Conservation (phyloP, 1,140 invertebrate species). For the Lineus longissimus region DNA sequence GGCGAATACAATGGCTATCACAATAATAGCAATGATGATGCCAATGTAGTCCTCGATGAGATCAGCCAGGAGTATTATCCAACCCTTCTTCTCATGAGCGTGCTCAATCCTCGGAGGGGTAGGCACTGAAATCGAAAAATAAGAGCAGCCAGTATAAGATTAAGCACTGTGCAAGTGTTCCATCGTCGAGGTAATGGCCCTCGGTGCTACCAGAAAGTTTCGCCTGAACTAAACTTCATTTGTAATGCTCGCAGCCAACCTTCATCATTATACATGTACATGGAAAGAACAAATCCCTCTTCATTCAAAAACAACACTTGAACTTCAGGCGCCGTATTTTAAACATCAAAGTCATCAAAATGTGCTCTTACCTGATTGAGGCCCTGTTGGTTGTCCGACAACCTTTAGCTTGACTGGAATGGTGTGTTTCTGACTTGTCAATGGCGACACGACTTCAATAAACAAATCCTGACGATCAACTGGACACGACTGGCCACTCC, state of each 20-base stretch:
- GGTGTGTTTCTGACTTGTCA: conserved; percentile 40
- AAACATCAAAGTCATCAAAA: not conserved
- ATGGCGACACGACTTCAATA: conserved; percentile 31
- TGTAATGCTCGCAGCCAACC: not conserved
- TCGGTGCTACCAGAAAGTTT: not conserved
- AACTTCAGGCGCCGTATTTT: not conserved
- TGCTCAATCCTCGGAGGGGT: too few species aligned
- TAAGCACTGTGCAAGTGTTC: too few species aligned
- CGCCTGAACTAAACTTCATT: not conserved
- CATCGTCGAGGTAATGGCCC: not conserved
- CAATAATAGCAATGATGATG: too few species aligned
- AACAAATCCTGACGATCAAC: conserved; percentile 34
- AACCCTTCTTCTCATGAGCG: too few species aligned
- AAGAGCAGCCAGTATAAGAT: too few species aligned
- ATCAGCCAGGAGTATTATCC: too few species aligned
- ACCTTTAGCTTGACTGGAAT: conserved; percentile 41
- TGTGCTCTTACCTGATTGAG: not conserved
- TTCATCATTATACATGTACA: not conserved
- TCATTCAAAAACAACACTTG: not conserved
- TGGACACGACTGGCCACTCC: conserved; percentile 32
- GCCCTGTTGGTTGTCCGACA: conserved; percentile 32
- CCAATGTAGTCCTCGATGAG: too few species aligned
- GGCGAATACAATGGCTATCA: too few species aligned
- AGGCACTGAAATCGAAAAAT: too few species aligned
- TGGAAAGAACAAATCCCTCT: not conserved